Evolutionary conservation across 2,797 vertebrate genomes (phyloP).

Genomic region (Periparus ater): DNA sequence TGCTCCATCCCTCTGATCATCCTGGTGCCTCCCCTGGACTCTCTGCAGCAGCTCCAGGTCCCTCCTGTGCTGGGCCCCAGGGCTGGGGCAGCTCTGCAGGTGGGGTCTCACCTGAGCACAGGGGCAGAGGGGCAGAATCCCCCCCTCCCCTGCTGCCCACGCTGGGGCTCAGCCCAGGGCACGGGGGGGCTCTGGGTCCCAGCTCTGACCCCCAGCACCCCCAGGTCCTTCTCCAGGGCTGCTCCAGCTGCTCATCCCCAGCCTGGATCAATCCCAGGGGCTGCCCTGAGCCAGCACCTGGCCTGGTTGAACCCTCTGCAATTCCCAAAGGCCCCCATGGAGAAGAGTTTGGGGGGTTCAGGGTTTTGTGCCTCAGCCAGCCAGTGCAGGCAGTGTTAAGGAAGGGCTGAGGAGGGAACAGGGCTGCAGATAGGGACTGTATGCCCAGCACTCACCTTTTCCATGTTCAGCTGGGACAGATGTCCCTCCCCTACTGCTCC

Average conservation of each 20-base stretch:
- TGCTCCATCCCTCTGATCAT: neutral
- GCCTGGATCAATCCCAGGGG: rapidly evolving
- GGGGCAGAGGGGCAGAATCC: neutral
- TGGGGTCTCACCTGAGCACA: neutral
- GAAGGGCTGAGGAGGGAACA: neutral
- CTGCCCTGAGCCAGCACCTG: neutral
- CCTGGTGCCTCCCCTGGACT: neutral
- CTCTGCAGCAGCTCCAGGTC: neutral
- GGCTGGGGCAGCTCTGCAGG: neutral
- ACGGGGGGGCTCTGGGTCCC: neutral
- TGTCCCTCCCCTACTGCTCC: neutral
- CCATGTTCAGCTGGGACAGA: neutral
- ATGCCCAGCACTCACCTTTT: neutral
- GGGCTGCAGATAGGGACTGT: neutral
- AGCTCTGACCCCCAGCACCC: neutral
- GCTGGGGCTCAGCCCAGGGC: neutral
- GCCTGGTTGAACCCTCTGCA: rapidly evolving
- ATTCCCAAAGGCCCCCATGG: rapidly evolving
- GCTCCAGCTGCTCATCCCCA: neutral
- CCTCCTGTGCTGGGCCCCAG: neutral
- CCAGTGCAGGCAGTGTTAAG: neutral
- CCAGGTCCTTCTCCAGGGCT: neutral
- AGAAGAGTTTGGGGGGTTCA: neutral
- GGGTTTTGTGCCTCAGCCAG: neutral
- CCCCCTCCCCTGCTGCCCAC: neutral